Conservation (phyloP, 2,797 vertebrate genomes). For the Hyperoplus lanceolatus region DNA sequence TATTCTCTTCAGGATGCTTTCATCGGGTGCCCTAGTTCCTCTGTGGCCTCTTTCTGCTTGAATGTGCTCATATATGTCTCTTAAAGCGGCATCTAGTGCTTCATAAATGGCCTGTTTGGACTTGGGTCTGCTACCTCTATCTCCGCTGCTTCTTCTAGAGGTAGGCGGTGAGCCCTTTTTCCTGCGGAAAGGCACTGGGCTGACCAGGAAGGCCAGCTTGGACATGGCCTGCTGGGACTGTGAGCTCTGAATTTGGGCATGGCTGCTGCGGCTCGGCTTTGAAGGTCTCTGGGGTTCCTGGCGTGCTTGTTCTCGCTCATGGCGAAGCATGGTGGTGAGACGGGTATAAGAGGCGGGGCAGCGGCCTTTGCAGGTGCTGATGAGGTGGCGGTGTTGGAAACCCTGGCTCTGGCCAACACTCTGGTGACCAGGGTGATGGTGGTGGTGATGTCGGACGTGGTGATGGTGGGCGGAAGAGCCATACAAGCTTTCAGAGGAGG, state of each 20-base stretch:
- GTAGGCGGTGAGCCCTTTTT: constrained; percentile 92
- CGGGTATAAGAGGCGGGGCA: constrained; percentile 97
- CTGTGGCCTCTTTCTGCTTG: constrained; percentile 93
- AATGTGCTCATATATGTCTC: constrained; percentile 98
- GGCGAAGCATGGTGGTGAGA: constrained; percentile 97
- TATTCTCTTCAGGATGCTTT: constrained; percentile 94
- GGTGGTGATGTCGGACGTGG: constrained; percentile 87
- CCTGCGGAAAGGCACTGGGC: constrained; percentile 98
- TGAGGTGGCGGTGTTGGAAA: constrained; percentile 92
- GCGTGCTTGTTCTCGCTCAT: constrained; percentile 93
- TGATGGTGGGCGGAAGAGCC: constrained; percentile 87
- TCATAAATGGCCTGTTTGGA: constrained; percentile 94
- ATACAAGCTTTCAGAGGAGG: constrained; percentile 96
- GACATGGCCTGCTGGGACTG: constrained; percentile 91
- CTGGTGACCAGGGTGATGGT: constrained; percentile 90
- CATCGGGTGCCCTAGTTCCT: constrained; percentile 88
- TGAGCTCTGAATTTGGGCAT: constrained; percentile 73
- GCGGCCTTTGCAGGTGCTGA: constrained; percentile 96
- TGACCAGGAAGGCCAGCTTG: constrained; percentile 97
- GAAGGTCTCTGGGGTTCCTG: constrained; percentile 86
- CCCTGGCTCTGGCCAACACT: constrained; percentile 90
- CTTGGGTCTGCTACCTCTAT: constrained; percentile 87
- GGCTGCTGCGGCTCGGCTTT: constrained; percentile 71
- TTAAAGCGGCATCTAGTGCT: constrained; percentile 94
- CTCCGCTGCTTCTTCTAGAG: constrained; percentile 77